Evolutionary conservation across 2,888 invertebrate genomes (phyloP).

Genomic region (Encarsia formosa): DNA sequence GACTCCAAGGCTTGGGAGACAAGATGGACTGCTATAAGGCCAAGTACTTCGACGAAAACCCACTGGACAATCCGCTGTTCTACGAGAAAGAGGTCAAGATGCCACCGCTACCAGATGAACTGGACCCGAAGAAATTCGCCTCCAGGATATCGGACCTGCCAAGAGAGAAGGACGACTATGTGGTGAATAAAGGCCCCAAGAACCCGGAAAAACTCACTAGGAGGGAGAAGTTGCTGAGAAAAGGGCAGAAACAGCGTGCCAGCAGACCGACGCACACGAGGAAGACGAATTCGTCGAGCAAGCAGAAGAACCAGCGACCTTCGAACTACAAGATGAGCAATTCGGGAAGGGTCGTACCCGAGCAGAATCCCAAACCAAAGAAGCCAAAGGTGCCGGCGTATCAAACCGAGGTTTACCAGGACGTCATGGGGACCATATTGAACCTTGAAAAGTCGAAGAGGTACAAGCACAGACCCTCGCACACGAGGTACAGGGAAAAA

Average conservation of each 20-base stretch:
- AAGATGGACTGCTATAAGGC: slow-evolving; percentile 71
- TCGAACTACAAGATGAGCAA: neutral
- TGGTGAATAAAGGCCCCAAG: slow-evolving; percentile 34
- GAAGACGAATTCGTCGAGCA: neutral
- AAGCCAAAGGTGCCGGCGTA: slow-evolving; percentile 32
- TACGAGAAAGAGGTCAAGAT: slow-evolving; percentile 44
- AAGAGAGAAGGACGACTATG: slow-evolving; percentile 32
- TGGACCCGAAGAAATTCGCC: slow-evolving; percentile 35
- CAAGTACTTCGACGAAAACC: slow-evolving; percentile 72
- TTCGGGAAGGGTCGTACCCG: neutral
- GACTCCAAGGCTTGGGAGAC: slow-evolving; percentile 64
- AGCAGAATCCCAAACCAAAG: slow-evolving; percentile 4
- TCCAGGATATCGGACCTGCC: slow-evolving; percentile 36
- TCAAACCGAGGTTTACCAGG: slow-evolving; percentile 45
- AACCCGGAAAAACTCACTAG: slow-evolving; percentile 39
- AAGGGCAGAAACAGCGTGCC: neutral
- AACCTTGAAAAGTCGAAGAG: slow-evolving; percentile 31
- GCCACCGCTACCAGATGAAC: slow-evolving; percentile 36
- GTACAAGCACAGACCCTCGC: no score
- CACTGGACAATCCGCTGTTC: slow-evolving; percentile 72
- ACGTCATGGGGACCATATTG: slow-evolving; percentile 47
- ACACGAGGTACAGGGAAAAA: no score
- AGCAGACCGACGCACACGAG: neutral
- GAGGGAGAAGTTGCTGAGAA: no score
- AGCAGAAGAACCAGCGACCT: no score